A percentile compares a stretch with the other conserved stretches of the same genome.
Conservation (phyloP, 1,140 invertebrate species). For the Drosophila serrata region DNA sequence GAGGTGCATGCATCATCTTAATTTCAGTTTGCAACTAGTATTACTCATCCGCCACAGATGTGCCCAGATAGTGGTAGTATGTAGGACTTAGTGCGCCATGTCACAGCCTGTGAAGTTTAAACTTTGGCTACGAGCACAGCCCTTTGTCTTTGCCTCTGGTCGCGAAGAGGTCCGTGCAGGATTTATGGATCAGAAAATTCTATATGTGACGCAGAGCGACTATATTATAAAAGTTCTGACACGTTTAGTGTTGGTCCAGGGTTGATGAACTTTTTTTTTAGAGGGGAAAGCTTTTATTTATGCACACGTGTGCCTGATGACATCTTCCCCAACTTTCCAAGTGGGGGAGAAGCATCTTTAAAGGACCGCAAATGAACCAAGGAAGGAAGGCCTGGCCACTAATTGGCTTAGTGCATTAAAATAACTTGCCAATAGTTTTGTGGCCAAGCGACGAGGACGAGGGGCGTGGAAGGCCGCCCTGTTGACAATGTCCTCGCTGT, state of each 20-base stretch:
- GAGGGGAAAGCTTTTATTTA: slow-evolving; percentile 54
- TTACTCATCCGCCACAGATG: slow-evolving; percentile 68
- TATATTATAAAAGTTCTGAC: slow-evolving; percentile 82
- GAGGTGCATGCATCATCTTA: slow-evolving; percentile 53
- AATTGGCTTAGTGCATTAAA: slow-evolving; percentile 83
- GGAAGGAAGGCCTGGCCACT: slow-evolving; percentile 60
- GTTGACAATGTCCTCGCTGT: slow-evolving; percentile 69
- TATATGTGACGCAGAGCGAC: slow-evolving; percentile 58
- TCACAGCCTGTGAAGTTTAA: slow-evolving; percentile 79
- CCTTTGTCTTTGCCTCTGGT: slow-evolving; percentile 34
- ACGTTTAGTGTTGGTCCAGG: slow-evolving; percentile 65
- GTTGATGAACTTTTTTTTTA: slow-evolving; percentile 77
- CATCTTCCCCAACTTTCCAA: slow-evolving; percentile 17
- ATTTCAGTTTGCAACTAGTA: slow-evolving; percentile 61
- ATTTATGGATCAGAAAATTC: slow-evolving; percentile 66
- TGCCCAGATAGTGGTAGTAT: slow-evolving; percentile 21
- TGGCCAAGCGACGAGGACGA: slow-evolving; percentile 47
- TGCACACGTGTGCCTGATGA: slow-evolving; percentile 73
- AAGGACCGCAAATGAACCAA: slow-evolving; percentile 75
- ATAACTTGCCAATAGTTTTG: slow-evolving; percentile 82
- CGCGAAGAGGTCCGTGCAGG: slow-evolving; percentile 31
- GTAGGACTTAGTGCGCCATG: slow-evolving; percentile 16
- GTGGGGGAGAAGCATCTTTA: slow-evolving; percentile 17
- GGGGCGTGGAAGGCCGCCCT: not conserved
- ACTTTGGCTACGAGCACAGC: slow-evolving; percentile 61